phyloP scores from a whole-genome alignment of 2,888 invertebrate genomes.

The Platycheirus albimanus region DNA sequence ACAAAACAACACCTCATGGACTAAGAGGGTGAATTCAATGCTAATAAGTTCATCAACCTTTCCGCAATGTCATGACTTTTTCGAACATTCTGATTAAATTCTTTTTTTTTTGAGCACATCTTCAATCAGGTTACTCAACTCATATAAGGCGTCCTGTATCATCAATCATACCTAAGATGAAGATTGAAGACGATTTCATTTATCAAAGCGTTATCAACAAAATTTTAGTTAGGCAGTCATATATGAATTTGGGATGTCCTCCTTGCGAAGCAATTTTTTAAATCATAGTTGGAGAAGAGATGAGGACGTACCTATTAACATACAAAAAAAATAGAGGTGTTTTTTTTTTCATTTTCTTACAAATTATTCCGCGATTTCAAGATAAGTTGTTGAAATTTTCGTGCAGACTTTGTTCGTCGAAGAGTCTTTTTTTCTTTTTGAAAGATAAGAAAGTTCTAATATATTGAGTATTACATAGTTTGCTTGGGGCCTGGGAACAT shows the following conservation, averaged over 20 bases:
- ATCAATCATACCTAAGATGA: conserved; percentile 21
- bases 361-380: conserved; percentile 1
- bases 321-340: not conserved
- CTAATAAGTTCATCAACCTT: conserved; percentile 27
- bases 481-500: too few species aligned
- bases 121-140: conserved; percentile 5
- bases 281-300: not conserved
- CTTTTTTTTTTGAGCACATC: not conserved
- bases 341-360: not conserved
- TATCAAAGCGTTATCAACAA: conserved; percentile 20
- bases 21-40: conserved; percentile 8
- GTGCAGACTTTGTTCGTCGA: too few species aligned
- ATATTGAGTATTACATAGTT: too few species aligned
- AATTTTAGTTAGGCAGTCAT: not conserved
- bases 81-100: not conserved
- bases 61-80: not conserved
- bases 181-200: conserved; percentile 15
- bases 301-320: not conserved
- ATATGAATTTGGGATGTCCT: not conserved
- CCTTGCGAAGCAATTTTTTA: not conserved
- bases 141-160: conserved; percentile 8
- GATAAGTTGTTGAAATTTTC: not conserved
- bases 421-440: too few species aligned
- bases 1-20: too few species aligned
- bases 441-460: too few species aligned